Conservation (phyloP, 2,797 vertebrate genomes). For the Melanotaenia boesemani region DNA sequence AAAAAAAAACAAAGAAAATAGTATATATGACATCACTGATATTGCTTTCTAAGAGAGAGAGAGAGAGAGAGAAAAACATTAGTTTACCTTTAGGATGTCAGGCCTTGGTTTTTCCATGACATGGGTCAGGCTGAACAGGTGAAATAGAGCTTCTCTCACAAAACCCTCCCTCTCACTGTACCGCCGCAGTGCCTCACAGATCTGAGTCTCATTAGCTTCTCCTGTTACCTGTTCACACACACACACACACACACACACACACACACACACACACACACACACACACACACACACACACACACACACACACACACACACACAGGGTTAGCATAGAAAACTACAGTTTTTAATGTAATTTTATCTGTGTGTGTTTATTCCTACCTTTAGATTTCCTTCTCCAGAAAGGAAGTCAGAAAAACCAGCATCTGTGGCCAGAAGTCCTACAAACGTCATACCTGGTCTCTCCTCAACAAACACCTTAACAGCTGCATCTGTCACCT, state of each 20-base stretch:
- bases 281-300: too few relatives aligned
- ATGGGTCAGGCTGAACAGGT: conserved; percentile 96
- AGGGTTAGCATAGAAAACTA: neutral
- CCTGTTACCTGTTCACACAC: conserved; percentile 90
- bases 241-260: neutral
- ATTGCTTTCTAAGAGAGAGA: neutral
- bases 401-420: conserved; percentile 96
- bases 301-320: too few relatives aligned
- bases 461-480: conserved; percentile 91
- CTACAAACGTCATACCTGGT: conserved; percentile 96
- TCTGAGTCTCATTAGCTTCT: conserved; percentile 97
- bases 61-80: neutral
- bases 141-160: conserved; percentile 96
- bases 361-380: conserved; percentile 57
- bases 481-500: conserved; percentile 93
- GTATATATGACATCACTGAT: neutral
- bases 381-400: conserved; percentile 94
- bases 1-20: conserved; percentile 1
- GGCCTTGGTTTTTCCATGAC: conserved; percentile 97
- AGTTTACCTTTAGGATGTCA: conserved; percentile 94
- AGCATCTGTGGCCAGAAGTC: conserved; percentile 95
- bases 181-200: conserved; percentile 94
- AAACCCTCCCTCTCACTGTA: conserved; percentile 98
- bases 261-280: too few relatives aligned
- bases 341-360: neutral